A percentile compares a stretch with the other conserved stretches of the same genome.
Evolutionary conservation across 2,797 vertebrate species (phyloP).

Genomic region (Graptemys geographica): DNA sequence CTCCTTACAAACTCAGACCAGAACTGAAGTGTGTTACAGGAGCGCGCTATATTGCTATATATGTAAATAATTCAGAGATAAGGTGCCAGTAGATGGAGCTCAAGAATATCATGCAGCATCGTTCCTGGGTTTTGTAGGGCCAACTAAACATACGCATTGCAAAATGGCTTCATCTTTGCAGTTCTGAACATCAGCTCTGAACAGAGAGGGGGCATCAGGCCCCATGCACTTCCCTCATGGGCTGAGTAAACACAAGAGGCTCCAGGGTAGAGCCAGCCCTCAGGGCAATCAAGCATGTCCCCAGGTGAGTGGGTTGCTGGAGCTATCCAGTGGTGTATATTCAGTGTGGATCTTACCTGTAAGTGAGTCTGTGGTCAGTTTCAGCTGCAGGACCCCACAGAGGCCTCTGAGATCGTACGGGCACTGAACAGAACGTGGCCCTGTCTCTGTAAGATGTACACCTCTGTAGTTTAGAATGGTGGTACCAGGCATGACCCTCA

Average conservation of each 20-base stretch:
- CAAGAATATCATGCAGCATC: not conserved
- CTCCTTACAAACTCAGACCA: not conserved
- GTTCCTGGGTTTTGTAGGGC: not conserved
- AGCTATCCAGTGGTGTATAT: not conserved
- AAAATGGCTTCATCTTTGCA: not conserved
- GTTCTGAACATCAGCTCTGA: not conserved
- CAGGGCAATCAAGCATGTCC: not conserved
- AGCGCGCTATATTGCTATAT: not conserved
- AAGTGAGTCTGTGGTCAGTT: not conserved
- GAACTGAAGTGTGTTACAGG: not conserved
- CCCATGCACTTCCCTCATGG: not conserved
- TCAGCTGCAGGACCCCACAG: not conserved
- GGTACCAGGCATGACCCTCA: not conserved
- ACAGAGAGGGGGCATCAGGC: not conserved
- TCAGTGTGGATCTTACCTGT: not conserved
- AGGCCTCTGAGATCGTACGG: too few relatives aligned
- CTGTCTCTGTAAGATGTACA: not conserved
- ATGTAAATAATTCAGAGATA: not conserved
- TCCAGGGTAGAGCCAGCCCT: not conserved
- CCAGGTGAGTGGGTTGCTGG: not conserved
- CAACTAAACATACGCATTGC: not conserved
- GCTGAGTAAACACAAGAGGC: not conserved
- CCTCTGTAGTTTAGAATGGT: not conserved
- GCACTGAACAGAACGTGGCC: not conserved
- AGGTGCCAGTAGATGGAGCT: not conserved